Evolutionary conservation across 2,797 vertebrate genomes (phyloP).

Genomic region (Pyrocephalus nanus): DNA sequence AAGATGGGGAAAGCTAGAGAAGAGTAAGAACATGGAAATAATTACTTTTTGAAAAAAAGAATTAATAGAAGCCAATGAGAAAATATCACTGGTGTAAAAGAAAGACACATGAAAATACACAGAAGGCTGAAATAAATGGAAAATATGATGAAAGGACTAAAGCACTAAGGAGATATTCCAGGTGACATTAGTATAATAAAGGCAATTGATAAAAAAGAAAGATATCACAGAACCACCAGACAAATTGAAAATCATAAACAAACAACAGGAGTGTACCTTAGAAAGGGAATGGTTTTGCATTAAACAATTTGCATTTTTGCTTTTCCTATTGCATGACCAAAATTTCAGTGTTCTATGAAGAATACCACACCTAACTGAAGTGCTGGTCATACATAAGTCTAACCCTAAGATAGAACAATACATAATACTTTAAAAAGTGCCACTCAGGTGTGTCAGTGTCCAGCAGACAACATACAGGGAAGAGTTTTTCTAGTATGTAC

Average conservation of each 20-base stretch:
- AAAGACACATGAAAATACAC: neutral
- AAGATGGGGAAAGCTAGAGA: neutral
- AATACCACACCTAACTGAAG: neutral
- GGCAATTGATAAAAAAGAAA: neutral
- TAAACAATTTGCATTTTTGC: neutral
- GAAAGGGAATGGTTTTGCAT: neutral
- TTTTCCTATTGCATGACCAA: neutral
- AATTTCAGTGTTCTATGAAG: neutral
- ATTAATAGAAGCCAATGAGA: neutral
- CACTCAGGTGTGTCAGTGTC: neutral
- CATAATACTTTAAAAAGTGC: neutral
- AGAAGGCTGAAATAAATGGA: neutral
- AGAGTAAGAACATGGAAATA: neutral
- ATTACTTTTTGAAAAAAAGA: neutral
- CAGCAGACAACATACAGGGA: neutral
- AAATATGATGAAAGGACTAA: neutral
- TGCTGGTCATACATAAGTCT: neutral
- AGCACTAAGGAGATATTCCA: neutral
- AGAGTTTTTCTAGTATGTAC: neutral
- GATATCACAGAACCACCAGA: accelerated
- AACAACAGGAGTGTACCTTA: neutral
- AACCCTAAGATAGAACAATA: neutral
- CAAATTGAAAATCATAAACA: neutral
- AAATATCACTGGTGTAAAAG: neutral
- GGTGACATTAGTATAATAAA: neutral